These are phyloP conservation scores for Antennarius maculatus DNA, from an alignment of 2,797 vertebrate species.

Conservation along the genomic window DNA sequence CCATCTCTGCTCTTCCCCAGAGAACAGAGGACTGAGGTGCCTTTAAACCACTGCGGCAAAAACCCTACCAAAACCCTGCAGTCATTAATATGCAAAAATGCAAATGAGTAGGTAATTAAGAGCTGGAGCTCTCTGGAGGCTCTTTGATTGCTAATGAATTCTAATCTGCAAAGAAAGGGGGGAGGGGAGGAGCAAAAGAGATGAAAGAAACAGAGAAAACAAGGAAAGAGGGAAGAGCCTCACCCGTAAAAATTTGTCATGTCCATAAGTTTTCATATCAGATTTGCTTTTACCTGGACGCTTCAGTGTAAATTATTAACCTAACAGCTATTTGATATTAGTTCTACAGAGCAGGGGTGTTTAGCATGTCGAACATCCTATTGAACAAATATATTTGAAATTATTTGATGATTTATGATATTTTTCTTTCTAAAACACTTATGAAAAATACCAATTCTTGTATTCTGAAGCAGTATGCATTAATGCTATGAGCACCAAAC, in stretches of 20 bases:
- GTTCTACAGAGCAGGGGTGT: constrained; percentile 15
- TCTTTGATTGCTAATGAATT: constrained; percentile 91
- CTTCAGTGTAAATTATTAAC: constrained; percentile 26
- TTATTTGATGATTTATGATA: constrained; percentile 1
- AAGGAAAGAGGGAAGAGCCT: constrained; percentile 68
- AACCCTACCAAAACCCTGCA: constrained; percentile 86
- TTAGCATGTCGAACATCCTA: background rate
- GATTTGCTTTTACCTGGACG: constrained; percentile 37
- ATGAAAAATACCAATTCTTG: constrained; percentile 21
- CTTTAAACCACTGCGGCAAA: constrained; percentile 89
- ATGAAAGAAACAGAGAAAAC: constrained; percentile 82
- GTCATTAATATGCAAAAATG: constrained; percentile 98
- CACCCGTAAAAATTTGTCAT: constrained; percentile 44
- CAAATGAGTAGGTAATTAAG: constrained; percentile 96
- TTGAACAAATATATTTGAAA: constrained; percentile 13
- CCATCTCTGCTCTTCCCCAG: constrained; percentile 79
- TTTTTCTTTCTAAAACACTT: constrained; percentile 11
- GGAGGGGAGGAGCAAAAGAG: constrained; percentile 76
- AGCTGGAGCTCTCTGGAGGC: constrained; percentile 88
- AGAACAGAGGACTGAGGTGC: constrained; percentile 83
- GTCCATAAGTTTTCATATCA: constrained; percentile 55
- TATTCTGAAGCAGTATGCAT: constrained; percentile 20
- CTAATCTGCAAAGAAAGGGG: constrained; percentile 88
- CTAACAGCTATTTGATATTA: constrained; percentile 20
- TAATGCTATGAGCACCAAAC: constrained; percentile 33